Percentiles rank a stretch among this genome's conserved stretches.
Conservation (phyloP, 2,888 invertebrate genomes). For the Boloria euphrosyne region DNA sequence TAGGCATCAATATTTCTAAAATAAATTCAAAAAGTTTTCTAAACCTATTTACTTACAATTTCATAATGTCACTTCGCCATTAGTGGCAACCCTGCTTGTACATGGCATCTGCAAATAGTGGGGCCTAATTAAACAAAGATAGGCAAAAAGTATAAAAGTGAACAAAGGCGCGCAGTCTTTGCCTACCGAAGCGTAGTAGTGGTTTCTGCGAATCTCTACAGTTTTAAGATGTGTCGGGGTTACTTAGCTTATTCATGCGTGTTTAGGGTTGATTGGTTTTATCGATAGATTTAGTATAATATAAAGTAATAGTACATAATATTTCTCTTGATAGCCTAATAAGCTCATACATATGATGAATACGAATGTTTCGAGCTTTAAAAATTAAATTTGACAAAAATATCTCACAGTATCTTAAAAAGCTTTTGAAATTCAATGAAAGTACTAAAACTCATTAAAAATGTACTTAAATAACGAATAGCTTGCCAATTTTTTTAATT, state of each 20-base stretch:
- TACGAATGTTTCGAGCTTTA: too few species aligned
- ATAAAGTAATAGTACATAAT: neutral
- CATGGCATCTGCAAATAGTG: conserved; percentile 38
- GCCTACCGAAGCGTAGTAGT: conserved; percentile 56
- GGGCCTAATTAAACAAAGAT: conserved; percentile 50
- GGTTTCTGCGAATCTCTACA: conserved; percentile 66
- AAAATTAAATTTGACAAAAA: too few species aligned
- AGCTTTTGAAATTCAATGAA: too few species aligned
- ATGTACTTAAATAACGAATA: too few species aligned
- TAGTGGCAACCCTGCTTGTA: conserved; percentile 12
- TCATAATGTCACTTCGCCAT: neutral
- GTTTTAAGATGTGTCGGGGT: conserved; percentile 60
- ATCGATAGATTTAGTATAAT: conserved; percentile 36
- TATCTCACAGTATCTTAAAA: too few species aligned
- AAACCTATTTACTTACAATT: neutral
- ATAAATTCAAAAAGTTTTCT: too few species aligned
- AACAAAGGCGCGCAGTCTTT: conserved; percentile 52
- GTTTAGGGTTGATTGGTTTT: conserved; percentile 37
- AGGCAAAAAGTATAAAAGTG: conserved; percentile 45
- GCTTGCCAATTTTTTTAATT: too few species aligned
- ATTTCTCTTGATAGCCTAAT: too few species aligned
- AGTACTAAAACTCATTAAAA: too few species aligned
- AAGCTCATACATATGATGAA: too few species aligned
- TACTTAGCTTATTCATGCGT: conserved; percentile 67
- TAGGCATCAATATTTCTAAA: too few species aligned